Evolutionary conservation across 35 echinoderm and acorn worm species (phyloP).

Genomic region (Hemicentrotus pulcherrimus): DNA sequence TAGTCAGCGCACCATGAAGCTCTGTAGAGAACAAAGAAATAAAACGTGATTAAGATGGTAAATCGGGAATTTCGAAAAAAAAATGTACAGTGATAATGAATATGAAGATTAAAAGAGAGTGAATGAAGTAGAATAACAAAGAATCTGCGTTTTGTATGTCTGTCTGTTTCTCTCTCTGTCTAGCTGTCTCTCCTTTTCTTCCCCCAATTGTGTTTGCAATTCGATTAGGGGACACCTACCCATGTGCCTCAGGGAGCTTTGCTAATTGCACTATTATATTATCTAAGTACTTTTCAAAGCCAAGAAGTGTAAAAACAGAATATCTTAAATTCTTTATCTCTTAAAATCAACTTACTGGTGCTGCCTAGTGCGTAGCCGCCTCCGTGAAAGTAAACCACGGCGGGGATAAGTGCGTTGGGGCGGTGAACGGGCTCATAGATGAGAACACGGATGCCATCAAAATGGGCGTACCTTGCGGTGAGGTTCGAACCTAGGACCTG

Average conservation of each 20-base stretch:
- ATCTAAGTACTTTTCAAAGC: too few relatives aligned
- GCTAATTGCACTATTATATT: too few relatives aligned
- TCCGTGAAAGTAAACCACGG: neutral
- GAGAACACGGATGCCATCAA: neutral
- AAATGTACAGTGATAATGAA: too few relatives aligned
- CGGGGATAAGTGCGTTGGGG: neutral
- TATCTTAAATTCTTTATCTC: neutral
- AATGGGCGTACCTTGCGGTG: neutral
- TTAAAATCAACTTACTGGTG: neutral
- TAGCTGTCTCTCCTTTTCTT: neutral
- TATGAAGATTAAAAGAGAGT: too few relatives aligned
- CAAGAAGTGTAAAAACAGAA: too few relatives aligned
- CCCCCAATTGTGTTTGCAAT: neutral
- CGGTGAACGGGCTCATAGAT: constrained; percentile 9
- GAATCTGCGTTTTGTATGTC: too few relatives aligned
- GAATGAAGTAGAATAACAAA: too few relatives aligned
- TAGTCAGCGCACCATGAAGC: neutral
- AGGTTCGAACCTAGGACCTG: neutral
- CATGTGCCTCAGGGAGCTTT: too few relatives aligned
- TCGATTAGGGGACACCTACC: too few relatives aligned
- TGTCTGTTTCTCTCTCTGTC: neutral
- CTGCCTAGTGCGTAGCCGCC: neutral
- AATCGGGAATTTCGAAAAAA: too few relatives aligned
- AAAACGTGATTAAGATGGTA: neutral
- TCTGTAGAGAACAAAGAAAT: neutral